These are phyloP conservation scores for Rhagoletis zephyria DNA, from an alignment of 1,140 invertebrate species.

Conservation along the genomic window DNA sequence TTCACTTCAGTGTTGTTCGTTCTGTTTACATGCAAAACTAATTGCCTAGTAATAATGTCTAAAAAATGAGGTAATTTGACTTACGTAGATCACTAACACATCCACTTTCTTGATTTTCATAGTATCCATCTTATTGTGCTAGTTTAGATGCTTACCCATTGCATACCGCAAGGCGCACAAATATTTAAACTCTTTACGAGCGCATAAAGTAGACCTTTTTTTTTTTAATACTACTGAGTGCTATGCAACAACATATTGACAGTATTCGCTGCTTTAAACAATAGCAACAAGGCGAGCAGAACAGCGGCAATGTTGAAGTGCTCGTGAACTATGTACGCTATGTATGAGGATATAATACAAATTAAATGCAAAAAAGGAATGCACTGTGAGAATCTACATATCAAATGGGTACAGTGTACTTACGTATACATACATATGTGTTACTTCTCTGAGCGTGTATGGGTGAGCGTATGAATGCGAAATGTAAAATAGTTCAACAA, in stretches of 20 bases:
- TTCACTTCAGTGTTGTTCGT: no score
- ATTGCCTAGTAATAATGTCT: no score
- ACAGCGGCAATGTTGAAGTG: neutral
- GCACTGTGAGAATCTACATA: neutral
- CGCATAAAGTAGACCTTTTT: neutral
- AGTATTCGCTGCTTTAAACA: conserved; percentile 37
- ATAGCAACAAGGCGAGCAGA: neutral
- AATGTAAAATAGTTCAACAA: conserved; percentile 72
- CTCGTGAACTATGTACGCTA: neutral
- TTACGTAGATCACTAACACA: neutral
- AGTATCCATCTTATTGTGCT: neutral
- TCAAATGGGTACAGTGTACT: neutral
- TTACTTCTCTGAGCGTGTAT: neutral
- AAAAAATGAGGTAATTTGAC: no score
- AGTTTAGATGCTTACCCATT: neutral
- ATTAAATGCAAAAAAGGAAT: neutral
- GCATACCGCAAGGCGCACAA: conserved; percentile 35
- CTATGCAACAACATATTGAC: conserved; percentile 7
- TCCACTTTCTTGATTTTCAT: neutral
- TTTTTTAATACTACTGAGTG: conserved; percentile 42
- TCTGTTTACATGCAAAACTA: no score
- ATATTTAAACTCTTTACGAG: neutral
- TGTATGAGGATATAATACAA: neutral
- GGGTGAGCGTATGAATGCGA: conserved; percentile 64
- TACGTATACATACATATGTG: neutral